Base-by-base conservation (phyloP, 1,140 invertebrate genomes). In the Metopolophium dirhodum region DNA sequence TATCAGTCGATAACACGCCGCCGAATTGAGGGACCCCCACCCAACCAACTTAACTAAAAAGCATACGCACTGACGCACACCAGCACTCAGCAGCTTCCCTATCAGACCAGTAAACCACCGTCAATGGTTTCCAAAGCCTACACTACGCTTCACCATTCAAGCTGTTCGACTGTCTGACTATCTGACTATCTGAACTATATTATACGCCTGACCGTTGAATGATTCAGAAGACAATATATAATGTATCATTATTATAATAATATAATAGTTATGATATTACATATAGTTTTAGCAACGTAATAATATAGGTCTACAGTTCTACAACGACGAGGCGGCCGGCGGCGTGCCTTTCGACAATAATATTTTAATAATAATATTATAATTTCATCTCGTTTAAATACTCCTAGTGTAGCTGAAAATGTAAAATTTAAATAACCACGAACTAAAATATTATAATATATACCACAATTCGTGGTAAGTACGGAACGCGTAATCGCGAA, bases 1-100 rank as follows among this genome's bases (percentile, higher is more conserved):
- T 83, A 54, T 92, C 91, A 82, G 91, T 92, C 91, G 61, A 92
- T 92, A 92, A 92, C 68, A 54, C 35, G 88, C 35, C 37, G 86
- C 35, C 37, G 86, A 51, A 51, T 89, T 35, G 45, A 86, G 26
- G 41, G 30, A 18, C n/a, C 45, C 47, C 26, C 45, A 22, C 22
- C 87, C 35, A 26, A 57, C 9, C n/a, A n/a, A n/a, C 61, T 18
- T 18, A 7, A 77, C 30, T 77, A 77, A 77, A 77, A 77, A 77
- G 11, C 14, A 77, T 6, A 61, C 57, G 30, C 57, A 61, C 57
- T 49, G 47, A 51, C 20, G 51, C 51, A 51, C 51, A 51, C 20
- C 51, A 77, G n/a, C n/a, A n/a, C n/a, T n/a, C n/a, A n/a, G 14
- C 61, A n/a, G 61, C 61, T 77, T 77, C n/a, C 61, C 61, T 77